A percentile compares a stretch with the other conserved stretches of the same genome.
Conservation (phyloP, 1,140 invertebrate species). For the Caenorhabditis briggsae region DNA sequence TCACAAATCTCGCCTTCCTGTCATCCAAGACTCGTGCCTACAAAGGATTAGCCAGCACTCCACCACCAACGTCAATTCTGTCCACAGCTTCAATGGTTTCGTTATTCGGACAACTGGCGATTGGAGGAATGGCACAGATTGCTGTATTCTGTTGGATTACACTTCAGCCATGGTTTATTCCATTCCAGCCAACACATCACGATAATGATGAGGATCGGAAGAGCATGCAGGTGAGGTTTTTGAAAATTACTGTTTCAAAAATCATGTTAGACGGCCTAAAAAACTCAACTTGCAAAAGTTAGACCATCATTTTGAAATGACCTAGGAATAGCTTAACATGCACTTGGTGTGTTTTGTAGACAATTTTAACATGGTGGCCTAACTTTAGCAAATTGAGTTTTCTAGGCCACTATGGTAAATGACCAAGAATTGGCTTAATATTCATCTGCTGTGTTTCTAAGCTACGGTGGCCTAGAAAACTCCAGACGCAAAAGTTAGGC, state of each 20-base stretch:
- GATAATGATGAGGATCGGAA: slow-evolving; percentile 75
- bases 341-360: too few species aligned
- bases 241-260: too few species aligned
- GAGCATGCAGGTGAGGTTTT: slow-evolving; percentile 73
- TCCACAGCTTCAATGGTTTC: slow-evolving; percentile 75
- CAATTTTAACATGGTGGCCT: too few species aligned
- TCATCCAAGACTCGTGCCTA: slow-evolving; percentile 76
- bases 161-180: slow-evolving; percentile 75
- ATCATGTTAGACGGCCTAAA: neutral
- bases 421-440: too few species aligned
- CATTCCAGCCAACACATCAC: slow-evolving; percentile 70
- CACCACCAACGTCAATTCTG: slow-evolving; percentile 74
- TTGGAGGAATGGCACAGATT: slow-evolving; percentile 65
- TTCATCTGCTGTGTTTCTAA: too few species aligned
- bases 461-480: too few species aligned
- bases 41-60: slow-evolving; percentile 69
- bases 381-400: too few species aligned
- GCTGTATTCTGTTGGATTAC: slow-evolving; percentile 72
- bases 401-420: too few species aligned
- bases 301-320: too few species aligned
- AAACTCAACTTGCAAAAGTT: too few species aligned
- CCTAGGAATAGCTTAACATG: too few species aligned
- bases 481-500: too few species aligned
- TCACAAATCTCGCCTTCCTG: slow-evolving; percentile 81
- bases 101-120: slow-evolving; percentile 74